Percentiles rank a stretch among this genome's conserved stretches.
Conservation (phyloP, 1,140 invertebrate genomes). For the Trachymyrmex septentrionalis region DNA sequence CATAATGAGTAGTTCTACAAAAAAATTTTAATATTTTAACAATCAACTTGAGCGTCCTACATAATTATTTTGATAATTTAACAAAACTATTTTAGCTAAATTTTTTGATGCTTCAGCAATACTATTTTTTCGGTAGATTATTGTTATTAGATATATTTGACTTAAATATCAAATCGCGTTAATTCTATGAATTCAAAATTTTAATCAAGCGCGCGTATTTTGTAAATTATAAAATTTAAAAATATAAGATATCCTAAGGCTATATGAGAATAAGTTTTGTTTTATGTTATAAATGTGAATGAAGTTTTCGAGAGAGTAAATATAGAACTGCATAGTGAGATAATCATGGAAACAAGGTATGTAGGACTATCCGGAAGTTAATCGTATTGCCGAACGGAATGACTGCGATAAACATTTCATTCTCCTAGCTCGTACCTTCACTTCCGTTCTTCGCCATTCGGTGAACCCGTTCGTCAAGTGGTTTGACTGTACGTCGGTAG, state of each 20-base stretch:
- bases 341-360: background rate
- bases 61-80: too few relatives aligned
- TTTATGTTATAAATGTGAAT: background rate
- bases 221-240: background rate
- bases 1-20: too few relatives aligned
- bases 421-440: background rate
- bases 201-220: background rate
- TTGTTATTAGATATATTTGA: background rate
- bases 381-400: constrained; percentile 35
- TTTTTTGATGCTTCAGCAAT: too few relatives aligned
- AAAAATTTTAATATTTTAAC: too few relatives aligned
- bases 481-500: constrained; percentile 4
- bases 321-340: background rate
- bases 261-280: background rate
- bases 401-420: constrained; percentile 28
- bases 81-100: too few relatives aligned
- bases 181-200: background rate
- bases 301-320: background rate
- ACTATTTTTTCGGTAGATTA: background rate
- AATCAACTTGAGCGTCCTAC: too few relatives aligned
- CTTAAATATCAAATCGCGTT: background rate
- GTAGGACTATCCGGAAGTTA: constrained; percentile 11
- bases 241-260: background rate
- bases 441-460: background rate
- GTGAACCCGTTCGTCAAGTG: constrained; percentile 35